Base-by-base conservation (phyloP, 2,888 invertebrate species). In the Cataglyphis altisquamis region DNA sequence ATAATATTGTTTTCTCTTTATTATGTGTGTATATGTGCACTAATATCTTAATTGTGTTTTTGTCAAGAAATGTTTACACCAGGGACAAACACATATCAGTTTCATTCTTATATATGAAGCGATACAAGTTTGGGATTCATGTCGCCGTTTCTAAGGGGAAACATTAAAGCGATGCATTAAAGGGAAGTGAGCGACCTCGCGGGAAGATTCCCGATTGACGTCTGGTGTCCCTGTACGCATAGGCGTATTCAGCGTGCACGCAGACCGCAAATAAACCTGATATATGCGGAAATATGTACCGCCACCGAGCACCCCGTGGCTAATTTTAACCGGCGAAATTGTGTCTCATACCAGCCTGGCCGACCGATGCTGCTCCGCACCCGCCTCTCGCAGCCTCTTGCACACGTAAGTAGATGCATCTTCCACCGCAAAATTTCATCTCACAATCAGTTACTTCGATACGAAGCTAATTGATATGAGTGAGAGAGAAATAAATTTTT, bases 201-300 rank as follows among this genome's bases (percentile, higher is more conserved):
- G 86, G 83, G 55, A 21, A 88, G 64, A 77, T 73, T 83, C 87
- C 85, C 88, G 89, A 91, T 91, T 90, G 91, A 91, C 88, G 90
- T 89, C 87, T 86, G 85, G 84, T 88, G 88, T 90, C 89, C 89
- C 89, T 88, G 29, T 29, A 66, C 75, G 88, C 60, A 60, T 15
- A 12, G 57, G 60, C 87, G 86, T 88, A 89, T 89, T 90, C 89
- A 87, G 87, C 87, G 88, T 15, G 67, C 67, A 84, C 41, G 86
- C 88, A 87, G 68, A 91, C 90, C 92, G 90, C 93, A 93, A 93
- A 93, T 93, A 93, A 93, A 93, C 91, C 88, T 87, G 90, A 91
- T 93, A 93, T 93, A 93, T 93, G 92, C 93, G 93, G 93, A 93
- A 93, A 93, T 93, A 93, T 93, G 93, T 91, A 92, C 91, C 92